These are phyloP conservation scores for Anastrepha ludens DNA, from an alignment of 1,140 invertebrate genomes.

Conservation along the genomic window DNA sequence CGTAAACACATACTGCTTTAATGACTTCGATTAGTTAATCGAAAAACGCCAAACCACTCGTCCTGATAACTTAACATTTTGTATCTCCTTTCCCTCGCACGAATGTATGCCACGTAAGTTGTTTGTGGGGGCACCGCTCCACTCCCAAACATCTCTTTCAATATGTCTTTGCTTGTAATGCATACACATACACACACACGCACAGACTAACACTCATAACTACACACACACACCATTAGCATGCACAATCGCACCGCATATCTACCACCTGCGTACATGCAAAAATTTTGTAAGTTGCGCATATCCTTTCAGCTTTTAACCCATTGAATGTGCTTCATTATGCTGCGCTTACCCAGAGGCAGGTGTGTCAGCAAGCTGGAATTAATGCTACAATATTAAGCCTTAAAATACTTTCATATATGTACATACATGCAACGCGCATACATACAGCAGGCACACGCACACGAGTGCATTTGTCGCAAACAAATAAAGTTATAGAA, in stretches of 20 bases:
- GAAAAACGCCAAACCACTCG: not conserved
- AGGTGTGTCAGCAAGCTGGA: not conserved
- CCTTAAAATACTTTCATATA: not conserved
- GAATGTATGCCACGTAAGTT: not conserved
- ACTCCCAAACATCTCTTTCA: not conserved
- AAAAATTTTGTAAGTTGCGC: not conserved
- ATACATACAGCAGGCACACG: no score
- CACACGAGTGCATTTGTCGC: no score
- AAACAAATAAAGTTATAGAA: not conserved
- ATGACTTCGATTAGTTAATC: conserved; percentile 17
- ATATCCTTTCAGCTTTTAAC: conserved; percentile 7
- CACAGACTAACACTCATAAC: not conserved
- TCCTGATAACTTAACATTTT: not conserved
- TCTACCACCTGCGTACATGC: not conserved
- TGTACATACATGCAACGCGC: not conserved
- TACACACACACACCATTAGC: not conserved
- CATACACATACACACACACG: not conserved
- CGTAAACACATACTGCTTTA: not conserved
- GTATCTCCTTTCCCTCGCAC: not conserved
- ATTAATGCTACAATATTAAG: conserved; percentile 9
- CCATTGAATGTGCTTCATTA: not conserved
- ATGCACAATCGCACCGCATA: not conserved
- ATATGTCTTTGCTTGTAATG: no score
- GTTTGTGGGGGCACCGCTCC: not conserved
- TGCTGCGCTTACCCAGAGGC: not conserved